Evolutionary conservation across 2,797 vertebrate species (phyloP).

Genomic region (Anisognathus igniventris): DNA sequence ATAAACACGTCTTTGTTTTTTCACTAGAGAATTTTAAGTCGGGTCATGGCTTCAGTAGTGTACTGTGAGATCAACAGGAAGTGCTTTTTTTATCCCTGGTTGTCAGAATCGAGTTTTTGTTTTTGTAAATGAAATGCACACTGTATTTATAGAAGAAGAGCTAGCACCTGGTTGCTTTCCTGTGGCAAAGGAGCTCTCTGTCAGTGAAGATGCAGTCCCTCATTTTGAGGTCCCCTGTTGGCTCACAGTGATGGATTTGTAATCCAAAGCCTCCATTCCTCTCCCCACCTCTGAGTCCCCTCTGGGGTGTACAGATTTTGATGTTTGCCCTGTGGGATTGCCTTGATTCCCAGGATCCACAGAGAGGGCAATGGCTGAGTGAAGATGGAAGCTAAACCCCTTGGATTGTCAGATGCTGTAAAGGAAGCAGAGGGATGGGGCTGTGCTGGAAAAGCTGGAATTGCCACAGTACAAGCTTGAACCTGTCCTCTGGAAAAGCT

Average conservation of each 20-base stretch:
- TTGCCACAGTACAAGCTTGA: not conserved
- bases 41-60: not conserved
- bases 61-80: conserved; percentile 6
- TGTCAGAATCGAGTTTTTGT: not conserved
- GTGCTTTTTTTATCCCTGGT: not conserved
- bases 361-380: not conserved
- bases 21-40: conserved; percentile 5
- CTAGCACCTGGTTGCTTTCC: not conserved
- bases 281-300: not conserved
- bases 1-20: not conserved
- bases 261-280: not conserved
- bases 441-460: not conserved
- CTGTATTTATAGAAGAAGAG: not conserved
- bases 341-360: not conserved
- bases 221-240: not conserved
- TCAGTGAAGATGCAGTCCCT: not conserved
- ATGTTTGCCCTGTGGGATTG: not conserved
- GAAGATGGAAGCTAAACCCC: not conserved
- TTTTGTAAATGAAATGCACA: not conserved
- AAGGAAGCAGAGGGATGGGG: not conserved
- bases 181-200: not conserved
- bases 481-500: not conserved
- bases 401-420: not conserved
- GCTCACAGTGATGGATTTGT: not conserved
- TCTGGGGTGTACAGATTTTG: not conserved